Conservation (phyloP, 2,797 vertebrate genomes). For the Myotis vivesi region DNA sequence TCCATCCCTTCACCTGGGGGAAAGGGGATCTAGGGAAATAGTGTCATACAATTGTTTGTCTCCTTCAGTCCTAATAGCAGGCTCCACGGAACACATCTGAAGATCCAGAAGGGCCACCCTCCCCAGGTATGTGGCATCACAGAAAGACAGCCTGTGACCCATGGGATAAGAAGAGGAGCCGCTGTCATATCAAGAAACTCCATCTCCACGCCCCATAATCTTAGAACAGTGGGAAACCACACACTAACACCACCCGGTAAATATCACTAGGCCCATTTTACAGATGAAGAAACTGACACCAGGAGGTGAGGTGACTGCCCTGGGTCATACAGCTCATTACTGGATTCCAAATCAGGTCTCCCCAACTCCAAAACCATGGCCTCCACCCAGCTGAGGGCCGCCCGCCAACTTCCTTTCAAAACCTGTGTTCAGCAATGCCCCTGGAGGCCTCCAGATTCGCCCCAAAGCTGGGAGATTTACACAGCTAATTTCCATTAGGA, state of each 20-base stretch:
- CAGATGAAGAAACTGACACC: not conserved
- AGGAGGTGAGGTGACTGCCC: too few relatives aligned
- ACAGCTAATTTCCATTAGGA: constrained; percentile 44
- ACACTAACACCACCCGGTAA: fast-evolving
- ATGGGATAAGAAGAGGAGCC: not conserved
- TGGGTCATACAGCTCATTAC: not conserved
- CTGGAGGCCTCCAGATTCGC: not conserved
- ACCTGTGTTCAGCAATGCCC: not conserved
- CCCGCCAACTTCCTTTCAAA: not conserved
- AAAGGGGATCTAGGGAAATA: not conserved
- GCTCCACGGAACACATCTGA: not conserved
- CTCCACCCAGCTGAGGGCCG: fast-evolving
- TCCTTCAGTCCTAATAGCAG: not conserved
- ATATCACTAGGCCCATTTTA: not conserved
- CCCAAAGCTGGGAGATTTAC: not conserved
- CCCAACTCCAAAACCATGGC: not conserved
- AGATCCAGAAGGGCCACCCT: not conserved
- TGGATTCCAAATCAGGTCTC: not conserved
- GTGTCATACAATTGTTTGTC: not conserved
- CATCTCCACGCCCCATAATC: not conserved
- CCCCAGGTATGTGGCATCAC: not conserved
- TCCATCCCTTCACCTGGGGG: not conserved
- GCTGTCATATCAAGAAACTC: fast-evolving
- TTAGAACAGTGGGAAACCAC: not conserved
- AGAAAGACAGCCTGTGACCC: not conserved